phyloP scores from a whole-genome alignment of 37 sponge, comb jelly and placozoan species.

The Spongilla lacustris region DNA sequence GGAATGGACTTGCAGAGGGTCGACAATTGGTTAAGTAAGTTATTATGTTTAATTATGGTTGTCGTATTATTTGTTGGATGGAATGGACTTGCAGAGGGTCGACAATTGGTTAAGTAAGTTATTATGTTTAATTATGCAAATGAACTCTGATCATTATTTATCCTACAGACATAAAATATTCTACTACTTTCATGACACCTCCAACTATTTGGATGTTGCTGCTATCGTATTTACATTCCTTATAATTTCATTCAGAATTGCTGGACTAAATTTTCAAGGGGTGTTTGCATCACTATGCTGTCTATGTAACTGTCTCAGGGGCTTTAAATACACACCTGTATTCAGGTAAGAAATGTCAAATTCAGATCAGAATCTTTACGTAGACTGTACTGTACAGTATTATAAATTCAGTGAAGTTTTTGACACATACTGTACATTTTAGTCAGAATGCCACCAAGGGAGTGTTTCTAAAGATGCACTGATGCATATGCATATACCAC shows the following conservation, averaged over 20 bases:
- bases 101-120: neutral
- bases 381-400: too few species aligned
- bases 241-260: slow-evolving; percentile 20
- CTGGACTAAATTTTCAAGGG: slow-evolving; percentile 21
- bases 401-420: too few species aligned
- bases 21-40: neutral
- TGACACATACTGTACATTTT: too few species aligned
- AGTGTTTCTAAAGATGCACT: too few species aligned
- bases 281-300: slow-evolving; percentile 12
- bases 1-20: neutral
- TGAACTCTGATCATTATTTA: neutral
- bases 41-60: too few species aligned
- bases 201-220: slow-evolving; percentile 20
- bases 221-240: slow-evolving; percentile 2
- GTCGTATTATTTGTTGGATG: neutral
- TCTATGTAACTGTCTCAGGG: slow-evolving; percentile 11
- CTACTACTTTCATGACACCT: slow-evolving; percentile 18
- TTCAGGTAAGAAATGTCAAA: slow-evolving; percentile 1
- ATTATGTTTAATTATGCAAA: neutral
- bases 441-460: too few species aligned
- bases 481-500: too few species aligned
- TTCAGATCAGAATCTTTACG: neutral
- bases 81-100: neutral
- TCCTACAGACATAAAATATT: neutral
- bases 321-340: slow-evolving; percentile 31